These are phyloP conservation scores for Apus apus DNA, from an alignment of 2,113 vertebrate genomes.

Conservation along the genomic window DNA sequence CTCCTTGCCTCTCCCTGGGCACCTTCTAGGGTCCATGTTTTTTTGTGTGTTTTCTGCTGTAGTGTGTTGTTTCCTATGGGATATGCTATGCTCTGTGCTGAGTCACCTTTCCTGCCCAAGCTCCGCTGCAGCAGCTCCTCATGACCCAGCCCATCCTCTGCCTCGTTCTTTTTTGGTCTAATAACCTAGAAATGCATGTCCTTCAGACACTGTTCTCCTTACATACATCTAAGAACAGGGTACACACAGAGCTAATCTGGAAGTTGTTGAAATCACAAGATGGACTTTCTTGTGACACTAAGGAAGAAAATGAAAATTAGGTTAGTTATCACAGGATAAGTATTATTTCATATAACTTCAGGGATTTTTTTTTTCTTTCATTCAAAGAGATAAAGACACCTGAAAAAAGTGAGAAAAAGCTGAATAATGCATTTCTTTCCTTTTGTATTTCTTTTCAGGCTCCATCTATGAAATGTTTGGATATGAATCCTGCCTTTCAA, in stretches of 20 bases:
- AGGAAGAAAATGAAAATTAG: background rate
- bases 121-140: background rate
- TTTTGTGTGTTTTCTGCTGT: background rate
- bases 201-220: background rate
- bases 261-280: background rate
- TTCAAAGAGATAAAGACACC: background rate
- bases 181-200: background rate
- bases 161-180: background rate
- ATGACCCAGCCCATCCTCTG: background rate
- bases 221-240: background rate
- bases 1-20: background rate
- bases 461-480: conserved; percentile 83
- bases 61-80: background rate
- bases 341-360: background rate
- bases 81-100: background rate
- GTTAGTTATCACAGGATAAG: background rate
- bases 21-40: background rate
- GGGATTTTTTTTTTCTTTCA: conserved; percentile 22
- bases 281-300: background rate
- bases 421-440: background rate
- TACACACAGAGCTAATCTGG: background rate
- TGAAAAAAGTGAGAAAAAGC: background rate
- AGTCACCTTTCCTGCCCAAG: background rate
- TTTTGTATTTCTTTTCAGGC: conserved; percentile 68
- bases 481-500: conserved; percentile 83